Base-by-base conservation (phyloP, 1,140 invertebrate species). In the Leptoteleia sp. region DNA sequence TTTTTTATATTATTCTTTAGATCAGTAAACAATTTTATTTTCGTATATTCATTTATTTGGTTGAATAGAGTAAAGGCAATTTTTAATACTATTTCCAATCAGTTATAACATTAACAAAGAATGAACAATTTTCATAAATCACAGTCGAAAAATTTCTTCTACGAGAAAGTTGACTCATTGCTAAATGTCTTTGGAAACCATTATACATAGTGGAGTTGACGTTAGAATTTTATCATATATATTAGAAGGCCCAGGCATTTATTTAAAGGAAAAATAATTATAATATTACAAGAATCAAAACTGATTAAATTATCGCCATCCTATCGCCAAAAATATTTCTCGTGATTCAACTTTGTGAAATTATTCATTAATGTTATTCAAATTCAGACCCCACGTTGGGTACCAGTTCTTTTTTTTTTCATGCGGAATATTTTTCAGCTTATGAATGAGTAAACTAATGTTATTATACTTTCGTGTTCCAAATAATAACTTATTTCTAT, bases 311-410 rank as follows among this genome's bases (percentile, higher is more conserved):
- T 29, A 62, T 62, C 6, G 22, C 22, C 43, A 27, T 48, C 1
- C 25, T 15, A 16, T 17, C 33, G 33, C 8, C 27, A 22, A 29
- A 48, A 62, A 38, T 48, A 38, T 38, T 48, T 48, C 11, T 48
- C 42, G n/a, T 45, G 42, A 61, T 6, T 61, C 29, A 9, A 42
- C 25, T 42, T 12, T 37, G 17, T 47, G 4, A 61, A 61, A 47
- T 61, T 61, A 61, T 61, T 47, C 57, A 37, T 4, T 61, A 37
- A 37, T 47, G 57, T 61, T 61, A 47, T 47, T 61, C 42, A 61
- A 47, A 61, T 61, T 61, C 27, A 17, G 57, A 37, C 57, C 57
- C 17, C 57, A 61, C 57, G 57, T 35, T 27, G 57, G 42, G 31
- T 35, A 29, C 40, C 57, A 47, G 42, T 61, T 61, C 37, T n/a